phyloP scores from a whole-genome alignment of 1,140 invertebrate genomes.

The Planococcus citri region DNA sequence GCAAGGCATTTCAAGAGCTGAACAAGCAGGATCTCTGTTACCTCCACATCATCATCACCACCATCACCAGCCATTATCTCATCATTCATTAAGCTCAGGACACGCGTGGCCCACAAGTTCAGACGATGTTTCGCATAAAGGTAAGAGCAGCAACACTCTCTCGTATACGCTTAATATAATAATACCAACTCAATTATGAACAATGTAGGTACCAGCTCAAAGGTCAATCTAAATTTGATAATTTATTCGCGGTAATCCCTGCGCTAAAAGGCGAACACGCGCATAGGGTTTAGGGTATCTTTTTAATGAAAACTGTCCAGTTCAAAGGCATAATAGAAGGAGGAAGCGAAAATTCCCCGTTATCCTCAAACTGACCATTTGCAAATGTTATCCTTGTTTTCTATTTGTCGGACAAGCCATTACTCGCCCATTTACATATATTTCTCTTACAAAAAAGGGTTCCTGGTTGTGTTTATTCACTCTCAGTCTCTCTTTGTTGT shows the following conservation, averaged over 20 bases:
- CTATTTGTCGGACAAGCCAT: conserved; percentile 6
- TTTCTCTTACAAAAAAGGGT: not conserved
- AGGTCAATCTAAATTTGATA: not conserved
- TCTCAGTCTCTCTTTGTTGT: not conserved
- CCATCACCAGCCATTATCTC: not conserved
- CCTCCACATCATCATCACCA: conserved; percentile 9
- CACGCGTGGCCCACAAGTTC: not conserved
- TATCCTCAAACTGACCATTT: conserved; percentile 13
- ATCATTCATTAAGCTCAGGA: not conserved
- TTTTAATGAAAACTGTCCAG: not conserved
- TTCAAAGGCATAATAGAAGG: not conserved
- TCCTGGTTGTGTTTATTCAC: not conserved
- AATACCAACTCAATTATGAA: not conserved
- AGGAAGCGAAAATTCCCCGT: not conserved
- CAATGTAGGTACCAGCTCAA: not conserved
- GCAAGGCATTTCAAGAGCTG: conserved; percentile 13
- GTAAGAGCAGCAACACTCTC: conserved; percentile 1
- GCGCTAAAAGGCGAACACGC: not conserved
- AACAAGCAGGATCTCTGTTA: conserved; percentile 17
- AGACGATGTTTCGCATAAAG: conserved; percentile 10
- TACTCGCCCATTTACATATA: conserved; percentile 14
- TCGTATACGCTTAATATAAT: too few species aligned
- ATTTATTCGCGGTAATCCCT: not conserved
- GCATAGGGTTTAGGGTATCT: not conserved
- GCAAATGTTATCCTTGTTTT: conserved; percentile 18